These are phyloP conservation scores for Bufotes viridis DNA, from an alignment of 2,797 vertebrate species.

Conservation along the genomic window DNA sequence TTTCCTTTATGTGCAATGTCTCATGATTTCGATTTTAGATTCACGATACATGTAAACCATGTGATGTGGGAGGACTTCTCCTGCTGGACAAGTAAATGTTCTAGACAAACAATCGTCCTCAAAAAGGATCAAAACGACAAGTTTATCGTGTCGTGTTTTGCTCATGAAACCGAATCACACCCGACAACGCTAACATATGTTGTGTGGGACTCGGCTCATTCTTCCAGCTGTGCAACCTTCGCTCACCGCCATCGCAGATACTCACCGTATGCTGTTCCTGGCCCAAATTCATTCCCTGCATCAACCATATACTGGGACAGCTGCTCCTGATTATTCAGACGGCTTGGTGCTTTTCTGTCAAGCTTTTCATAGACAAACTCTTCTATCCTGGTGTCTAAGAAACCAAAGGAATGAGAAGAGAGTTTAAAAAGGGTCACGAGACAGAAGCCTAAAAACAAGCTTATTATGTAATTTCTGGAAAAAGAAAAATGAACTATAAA, in stretches of 20 bases:
- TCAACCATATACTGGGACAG: constrained; percentile 95
- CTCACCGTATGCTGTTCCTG: constrained; percentile 95
- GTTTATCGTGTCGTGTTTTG: not conserved
- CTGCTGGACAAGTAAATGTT: not conserved
- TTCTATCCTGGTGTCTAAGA: constrained; percentile 94
- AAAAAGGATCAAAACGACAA: too few relatives aligned
- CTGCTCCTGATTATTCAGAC: constrained; percentile 94
- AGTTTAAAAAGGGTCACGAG: not conserved
- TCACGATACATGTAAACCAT: too few relatives aligned
- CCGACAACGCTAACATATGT: not conserved
- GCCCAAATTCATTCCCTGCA: constrained; percentile 93
- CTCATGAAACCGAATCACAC: constrained; percentile 1
- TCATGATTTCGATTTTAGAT: too few relatives aligned
- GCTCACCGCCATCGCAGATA: not conserved
- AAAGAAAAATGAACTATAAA: not conserved
- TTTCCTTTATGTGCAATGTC: too few relatives aligned
- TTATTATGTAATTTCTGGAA: not conserved
- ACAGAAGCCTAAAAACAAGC: not conserved
- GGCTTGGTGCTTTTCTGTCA: constrained; percentile 93
- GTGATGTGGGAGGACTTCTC: too few relatives aligned
- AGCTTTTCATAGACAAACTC: constrained; percentile 98
- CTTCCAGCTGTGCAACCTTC: constrained; percentile 29
- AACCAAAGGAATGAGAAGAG: constrained; percentile 58
- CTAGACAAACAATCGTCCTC: not conserved
- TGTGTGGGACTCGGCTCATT: constrained; percentile 18